Evolutionary conservation across 2,888 invertebrate genomes (phyloP), one percentile per base, ranked within the genome.

Genomic region (Sesia apiformis): DNA sequence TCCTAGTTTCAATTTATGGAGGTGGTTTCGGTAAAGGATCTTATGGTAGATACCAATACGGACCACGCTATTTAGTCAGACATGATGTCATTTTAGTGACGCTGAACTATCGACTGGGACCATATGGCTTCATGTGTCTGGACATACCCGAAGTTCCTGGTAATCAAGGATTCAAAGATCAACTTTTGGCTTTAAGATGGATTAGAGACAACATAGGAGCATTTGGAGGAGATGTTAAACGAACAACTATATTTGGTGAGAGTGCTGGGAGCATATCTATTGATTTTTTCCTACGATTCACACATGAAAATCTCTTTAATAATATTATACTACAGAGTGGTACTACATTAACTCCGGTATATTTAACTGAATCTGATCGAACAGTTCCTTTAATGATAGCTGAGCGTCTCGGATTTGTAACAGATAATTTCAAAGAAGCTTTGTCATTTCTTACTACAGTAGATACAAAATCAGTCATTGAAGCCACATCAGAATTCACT

Each of bases 101-200:
- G 7, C 39, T 74, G 0, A 84, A 84, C 53, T 84, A 82, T 55
- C 70, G 84, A 55, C 61, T 81, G 5, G 84, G 84, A 0, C 77
- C 81, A 3, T 84, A 82, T 5, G 84, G 84, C 0, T 84, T 84
- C 58, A 66, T 84, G 52, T 85, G 85, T 53, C 64, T 81, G 3
- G 67, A 78, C 39, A 70, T 72, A 3, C 75, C 78, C 2, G 63
- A 67, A 5, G 68, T 79, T 0, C 76, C 81, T 0, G 84, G 83
- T 0, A 83, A 82, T 53, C 79, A 81, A 55, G 84, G 84, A 0
- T 57, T 84, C 3, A 84, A 82, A 56, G 85, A 85, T 54, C 82
- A 83, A 56, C 62, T 72, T 1, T 51, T 50, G 43, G 81, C 76
- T 5, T 41, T 83, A 5, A 66, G 63, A 56, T 83, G 81, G 81